Base-by-base conservation (phyloP, 2,113 vertebrate species). In the Amphiprion percula region DNA sequence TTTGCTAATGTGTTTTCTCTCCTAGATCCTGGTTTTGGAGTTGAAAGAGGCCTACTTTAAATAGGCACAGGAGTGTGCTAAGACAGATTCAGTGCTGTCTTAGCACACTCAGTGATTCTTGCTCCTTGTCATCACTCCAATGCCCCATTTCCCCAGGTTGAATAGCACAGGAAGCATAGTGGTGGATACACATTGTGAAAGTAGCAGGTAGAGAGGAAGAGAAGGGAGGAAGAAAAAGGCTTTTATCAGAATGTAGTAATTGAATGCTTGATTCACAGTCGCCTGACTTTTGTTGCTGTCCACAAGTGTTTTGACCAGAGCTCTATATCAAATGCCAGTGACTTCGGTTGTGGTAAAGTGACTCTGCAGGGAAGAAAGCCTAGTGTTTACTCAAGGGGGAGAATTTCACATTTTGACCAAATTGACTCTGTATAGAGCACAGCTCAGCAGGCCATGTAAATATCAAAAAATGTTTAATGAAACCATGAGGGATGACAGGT, bases 261-360 rank as follows among this genome's bases (percentile, higher is more conserved):
- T 64, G 33, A 77, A 77, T 60, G 53, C 77, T 83, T 73, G 49
- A 79, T 81, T 80, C 59, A 52, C 68, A 77, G 71, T 69, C 56
- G 56, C 26, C 12, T 83, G 70, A 80, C 49, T 79, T 83, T 71
- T 81, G 66, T 89, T 79, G 72, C 68, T 80, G 67, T 81, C 77
- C 85, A 84, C 80, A 82, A 87, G 79, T 87, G 88, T 80, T 89
- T 88, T 88, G 79, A 90, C 75, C 85, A 65, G 74, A 75, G 68
- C 65, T 65, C 74, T 80, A 68, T 86, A 81, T 87, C 85, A 84
- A 86, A 91, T 78, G 66, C 70, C 95, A 74, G 94, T 95, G 80
- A 96, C 96, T 83, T 79, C 94, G 74, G 95, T 96, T 91, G 96
- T 95, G 88, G 95, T 94, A 82, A 95, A 94, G 91, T 80, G 93